Evolutionary conservation across 1,140 invertebrate species (phyloP), one percentile per base, ranked within the genome.

Genomic region (Lasioglossum baleicum): DNA sequence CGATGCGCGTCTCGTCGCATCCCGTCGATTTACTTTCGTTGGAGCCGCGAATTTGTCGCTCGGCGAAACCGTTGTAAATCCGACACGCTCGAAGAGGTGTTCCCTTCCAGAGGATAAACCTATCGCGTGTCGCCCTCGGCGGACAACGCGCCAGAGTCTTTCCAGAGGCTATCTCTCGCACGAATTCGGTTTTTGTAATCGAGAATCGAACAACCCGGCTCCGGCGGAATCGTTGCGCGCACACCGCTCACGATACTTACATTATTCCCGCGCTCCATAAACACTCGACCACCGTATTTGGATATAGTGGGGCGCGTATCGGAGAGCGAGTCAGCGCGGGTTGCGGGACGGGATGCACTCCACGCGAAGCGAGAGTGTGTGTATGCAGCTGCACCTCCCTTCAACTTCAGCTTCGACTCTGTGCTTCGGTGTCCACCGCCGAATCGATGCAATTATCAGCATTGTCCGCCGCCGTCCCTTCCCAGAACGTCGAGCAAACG

Each of bases 201-300:
- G 22, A 3, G 20, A 60, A 60, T 26, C 58, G 58, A 26, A 22
- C 20, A 60, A 26, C 22, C 69, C 75, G 65, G 53, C 44, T 60
- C n/a, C n/a, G 48, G 10, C 7, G 20, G 72, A 58, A 58, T 42
- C 66, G 70, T 76, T 71, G 67, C 80, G 81, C 66, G 64, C 60
- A 20, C 35, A 17, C 53, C 61, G 63, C 42, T 58, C 66, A 22
- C 75, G 75, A 70, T 61, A 68, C 53, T n/a, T 58, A 72, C 74
- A 72, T 84, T 85, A 85, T 84, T 81, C 78, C 68, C 68, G 42
- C 78, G 82, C 75, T 77, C 82, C 83, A 74, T 84, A 84, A 85
- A 81, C 82, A 83, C 70, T 58, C 66, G 60, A 61, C n/a, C 61
- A 51, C 83, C 83, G 83, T 85, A 85, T 85, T 84, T 85, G 83